A percentile compares a stretch with the other conserved stretches of the same genome.
These are phyloP conservation scores for Bubalus kerabau DNA, from an alignment of 2,113 vertebrate genomes.

Conservation along the genomic window DNA sequence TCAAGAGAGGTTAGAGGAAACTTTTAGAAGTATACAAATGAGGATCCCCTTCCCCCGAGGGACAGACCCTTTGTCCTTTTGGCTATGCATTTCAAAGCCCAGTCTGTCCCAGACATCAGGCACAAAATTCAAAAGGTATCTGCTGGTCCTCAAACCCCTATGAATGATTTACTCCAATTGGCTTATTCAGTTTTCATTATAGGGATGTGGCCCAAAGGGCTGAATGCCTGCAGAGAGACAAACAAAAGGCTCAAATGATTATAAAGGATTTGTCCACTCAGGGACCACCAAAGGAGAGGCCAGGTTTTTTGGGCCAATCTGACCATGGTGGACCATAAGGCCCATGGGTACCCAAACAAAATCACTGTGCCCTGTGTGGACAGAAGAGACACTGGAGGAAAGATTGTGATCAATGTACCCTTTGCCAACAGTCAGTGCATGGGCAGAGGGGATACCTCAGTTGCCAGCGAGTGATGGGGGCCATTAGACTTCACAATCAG, in stretches of 20 bases:
- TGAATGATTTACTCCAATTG: not conserved
- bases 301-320: not conserved
- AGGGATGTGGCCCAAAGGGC: not conserved
- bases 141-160: not conserved
- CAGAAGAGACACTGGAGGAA: not conserved
- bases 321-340: not conserved
- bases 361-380: not conserved
- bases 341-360: not conserved
- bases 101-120: not conserved
- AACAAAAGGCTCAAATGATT: not conserved
- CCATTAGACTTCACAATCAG: not conserved
- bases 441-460: not conserved
- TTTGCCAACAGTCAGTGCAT: not conserved
- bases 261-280: not conserved
- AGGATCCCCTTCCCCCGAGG: not conserved
- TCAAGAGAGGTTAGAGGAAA: not conserved
- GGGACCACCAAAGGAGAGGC: not conserved
- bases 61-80: not conserved
- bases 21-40: not conserved
- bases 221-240: not conserved
- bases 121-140: not conserved
- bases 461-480: rapidly evolving
- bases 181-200: not conserved
- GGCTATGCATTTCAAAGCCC: not conserved
- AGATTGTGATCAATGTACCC: not conserved